Conservation (phyloP, 2,888 invertebrate species). For the Parnassius orleans region DNA sequence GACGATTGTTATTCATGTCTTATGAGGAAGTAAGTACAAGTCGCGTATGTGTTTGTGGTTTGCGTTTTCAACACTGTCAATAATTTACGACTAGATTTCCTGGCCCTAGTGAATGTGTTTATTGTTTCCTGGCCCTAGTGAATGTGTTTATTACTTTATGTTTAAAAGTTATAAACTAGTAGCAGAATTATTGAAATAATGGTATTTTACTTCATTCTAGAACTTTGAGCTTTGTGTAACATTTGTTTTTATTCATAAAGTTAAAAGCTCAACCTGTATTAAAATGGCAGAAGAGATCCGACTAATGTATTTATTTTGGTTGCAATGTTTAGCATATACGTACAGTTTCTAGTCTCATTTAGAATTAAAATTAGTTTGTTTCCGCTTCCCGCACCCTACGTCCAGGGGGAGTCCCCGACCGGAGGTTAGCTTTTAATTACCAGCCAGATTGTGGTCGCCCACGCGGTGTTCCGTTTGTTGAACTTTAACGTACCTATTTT, state of each 20-base stretch:
- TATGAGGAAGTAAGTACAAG: too few relatives aligned
- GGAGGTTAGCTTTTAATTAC: constrained; percentile 59
- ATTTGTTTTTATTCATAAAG: neutral
- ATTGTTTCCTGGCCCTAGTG: too few relatives aligned
- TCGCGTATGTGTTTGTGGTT: too few relatives aligned
- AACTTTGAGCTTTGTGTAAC: too few relatives aligned
- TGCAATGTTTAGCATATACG: constrained; percentile 6
- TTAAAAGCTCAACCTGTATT: neutral
- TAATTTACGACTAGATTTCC: too few relatives aligned
- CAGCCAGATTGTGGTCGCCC: constrained; percentile 47
- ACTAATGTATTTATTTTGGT: constrained; percentile 13
- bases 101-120: too few relatives aligned
- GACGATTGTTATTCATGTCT: too few relatives aligned
- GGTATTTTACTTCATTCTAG: too few relatives aligned
- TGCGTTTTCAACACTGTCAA: too few relatives aligned
- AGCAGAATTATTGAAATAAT: too few relatives aligned
- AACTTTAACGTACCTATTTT: constrained; percentile 36
- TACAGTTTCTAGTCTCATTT: constrained; percentile 17
- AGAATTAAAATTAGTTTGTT: constrained; percentile 28
- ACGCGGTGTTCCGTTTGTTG: constrained; percentile 37
- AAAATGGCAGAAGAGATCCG: neutral
- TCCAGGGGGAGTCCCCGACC: constrained; percentile 3
- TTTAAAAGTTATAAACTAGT: too few relatives aligned
- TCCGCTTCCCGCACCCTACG: neutral
- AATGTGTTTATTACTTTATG: too few relatives aligned